Evolutionary conservation across 2,113 vertebrate species (phyloP).

Genomic region (Stegostoma tigrinum): DNA sequence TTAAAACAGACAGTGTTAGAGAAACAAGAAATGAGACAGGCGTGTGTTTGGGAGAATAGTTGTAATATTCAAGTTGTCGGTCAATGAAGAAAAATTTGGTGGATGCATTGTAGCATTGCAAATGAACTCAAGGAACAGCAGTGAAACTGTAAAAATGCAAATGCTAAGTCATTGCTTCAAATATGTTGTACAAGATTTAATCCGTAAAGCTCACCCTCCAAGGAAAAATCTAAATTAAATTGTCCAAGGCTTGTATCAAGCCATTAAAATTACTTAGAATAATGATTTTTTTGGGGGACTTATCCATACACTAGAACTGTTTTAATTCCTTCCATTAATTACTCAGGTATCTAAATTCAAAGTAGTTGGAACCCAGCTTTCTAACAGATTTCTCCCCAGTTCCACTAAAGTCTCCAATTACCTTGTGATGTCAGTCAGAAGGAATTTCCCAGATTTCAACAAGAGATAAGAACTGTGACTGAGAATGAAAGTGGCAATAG

Average conservation of each 20-base stretch:
- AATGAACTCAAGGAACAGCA: background rate
- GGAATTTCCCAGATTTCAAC: background rate
- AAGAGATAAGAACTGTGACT: background rate
- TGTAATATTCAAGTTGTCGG: too few relatives aligned
- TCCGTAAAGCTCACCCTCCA: background rate
- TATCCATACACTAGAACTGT: background rate
- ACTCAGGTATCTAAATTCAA: background rate
- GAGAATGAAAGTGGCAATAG: background rate
- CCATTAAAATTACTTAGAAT: background rate
- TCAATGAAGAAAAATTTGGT: background rate
- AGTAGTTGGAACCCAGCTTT: background rate
- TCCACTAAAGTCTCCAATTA: background rate
- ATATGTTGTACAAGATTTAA: background rate
- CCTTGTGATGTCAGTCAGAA: background rate
- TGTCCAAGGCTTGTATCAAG: background rate
- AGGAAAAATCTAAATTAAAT: background rate
- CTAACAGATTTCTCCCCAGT: background rate
- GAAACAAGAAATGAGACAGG: background rate
- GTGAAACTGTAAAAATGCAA: background rate
- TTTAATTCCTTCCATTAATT: background rate
- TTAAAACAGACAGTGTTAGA: background rate
- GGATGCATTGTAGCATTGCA: background rate
- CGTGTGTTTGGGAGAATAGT: background rate
- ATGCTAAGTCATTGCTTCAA: background rate
- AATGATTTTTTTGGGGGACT: too few relatives aligned